Conservation (phyloP, 2,113 vertebrate species). For the Saimiri boliviensis region DNA sequence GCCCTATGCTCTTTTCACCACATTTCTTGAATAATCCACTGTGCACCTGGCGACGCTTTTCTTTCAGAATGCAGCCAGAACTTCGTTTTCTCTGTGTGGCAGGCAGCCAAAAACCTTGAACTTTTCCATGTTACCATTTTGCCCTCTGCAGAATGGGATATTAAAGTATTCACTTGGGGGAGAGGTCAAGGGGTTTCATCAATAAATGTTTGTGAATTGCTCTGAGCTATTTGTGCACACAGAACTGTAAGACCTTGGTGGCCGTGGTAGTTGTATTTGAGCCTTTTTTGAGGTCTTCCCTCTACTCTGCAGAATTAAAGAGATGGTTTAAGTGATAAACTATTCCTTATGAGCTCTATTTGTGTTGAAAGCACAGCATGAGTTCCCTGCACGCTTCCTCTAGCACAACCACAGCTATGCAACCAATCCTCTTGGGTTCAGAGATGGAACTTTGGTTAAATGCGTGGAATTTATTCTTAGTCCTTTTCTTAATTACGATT, state of each 20-base stretch:
- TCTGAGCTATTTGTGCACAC: constrained; percentile 68
- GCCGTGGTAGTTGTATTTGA: constrained; percentile 55
- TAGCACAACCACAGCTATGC: constrained; percentile 74
- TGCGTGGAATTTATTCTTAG: constrained; percentile 74
- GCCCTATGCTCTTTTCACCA: background rate
- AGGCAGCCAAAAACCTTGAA: constrained; percentile 72
- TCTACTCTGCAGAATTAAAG: constrained; percentile 74
- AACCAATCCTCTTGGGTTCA: constrained; percentile 63
- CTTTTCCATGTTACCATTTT: constrained; percentile 70
- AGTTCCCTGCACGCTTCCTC: constrained; percentile 65
- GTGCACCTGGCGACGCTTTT: constrained; percentile 69
- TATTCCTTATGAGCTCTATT: constrained; percentile 75
- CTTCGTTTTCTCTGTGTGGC: constrained; percentile 61
- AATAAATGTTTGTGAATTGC: constrained; percentile 76
- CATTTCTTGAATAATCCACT: constrained; percentile 51
- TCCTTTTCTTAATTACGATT: constrained; percentile 55
- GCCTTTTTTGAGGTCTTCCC: constrained; percentile 71
- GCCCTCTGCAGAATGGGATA: constrained; percentile 73
- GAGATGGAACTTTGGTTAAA: constrained; percentile 70
- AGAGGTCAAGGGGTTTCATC: constrained; percentile 60
- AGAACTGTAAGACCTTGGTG: constrained; percentile 69
- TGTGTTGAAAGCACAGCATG: constrained; percentile 75
- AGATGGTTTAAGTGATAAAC: constrained; percentile 77
- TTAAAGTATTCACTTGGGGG: constrained; percentile 68
- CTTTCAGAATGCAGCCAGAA: constrained; percentile 56